These are phyloP conservation scores for Cantharis lateralis DNA, from an alignment of 2,888 invertebrate genomes.

Conservation along the genomic window DNA sequence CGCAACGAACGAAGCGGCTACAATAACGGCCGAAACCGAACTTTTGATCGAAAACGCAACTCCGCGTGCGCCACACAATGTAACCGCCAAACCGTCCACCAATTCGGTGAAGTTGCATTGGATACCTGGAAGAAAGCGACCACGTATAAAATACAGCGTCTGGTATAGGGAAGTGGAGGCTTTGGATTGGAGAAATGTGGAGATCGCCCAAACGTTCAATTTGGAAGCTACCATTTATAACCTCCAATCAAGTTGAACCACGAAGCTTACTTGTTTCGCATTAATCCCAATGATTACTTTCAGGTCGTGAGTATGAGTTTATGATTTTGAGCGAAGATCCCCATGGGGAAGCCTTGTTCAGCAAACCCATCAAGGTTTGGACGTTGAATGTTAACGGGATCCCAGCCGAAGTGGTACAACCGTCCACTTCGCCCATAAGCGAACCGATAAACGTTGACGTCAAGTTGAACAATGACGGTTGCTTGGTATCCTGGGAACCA, in stretches of 20 bases:
- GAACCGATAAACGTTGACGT: slow-evolving; percentile 73
- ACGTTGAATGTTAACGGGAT: slow-evolving; percentile 62
- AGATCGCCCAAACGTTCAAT: slow-evolving; percentile 70
- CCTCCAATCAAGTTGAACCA: slow-evolving; percentile 65
- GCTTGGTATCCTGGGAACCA: slow-evolving; percentile 75
- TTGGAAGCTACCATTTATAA: slow-evolving; percentile 80
- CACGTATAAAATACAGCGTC: slow-evolving; percentile 80
- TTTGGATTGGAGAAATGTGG: slow-evolving; percentile 83
- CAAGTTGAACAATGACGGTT: slow-evolving; percentile 72
- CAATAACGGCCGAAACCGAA: slow-evolving; percentile 80
- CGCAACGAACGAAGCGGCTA: slow-evolving; percentile 86
- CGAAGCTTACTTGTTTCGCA: background rate
- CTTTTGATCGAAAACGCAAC: slow-evolving; percentile 83
- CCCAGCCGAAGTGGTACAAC: slow-evolving; percentile 15
- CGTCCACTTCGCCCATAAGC: slow-evolving; percentile 53
- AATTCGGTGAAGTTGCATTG: slow-evolving; percentile 79
- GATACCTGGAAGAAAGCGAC: slow-evolving; percentile 80
- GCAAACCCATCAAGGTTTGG: slow-evolving; percentile 76
- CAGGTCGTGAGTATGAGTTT: slow-evolving; percentile 79
- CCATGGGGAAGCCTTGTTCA: slow-evolving; percentile 87
- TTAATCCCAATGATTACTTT: slow-evolving; percentile 5
- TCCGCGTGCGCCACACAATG: slow-evolving; percentile 88
- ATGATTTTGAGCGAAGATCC: slow-evolving; percentile 88
- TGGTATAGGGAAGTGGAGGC: slow-evolving; percentile 81
- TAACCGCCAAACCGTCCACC: slow-evolving; percentile 74